Evolutionary conservation across 1,140 invertebrate species (phyloP).

Genomic region (Eupeodes corollae): DNA sequence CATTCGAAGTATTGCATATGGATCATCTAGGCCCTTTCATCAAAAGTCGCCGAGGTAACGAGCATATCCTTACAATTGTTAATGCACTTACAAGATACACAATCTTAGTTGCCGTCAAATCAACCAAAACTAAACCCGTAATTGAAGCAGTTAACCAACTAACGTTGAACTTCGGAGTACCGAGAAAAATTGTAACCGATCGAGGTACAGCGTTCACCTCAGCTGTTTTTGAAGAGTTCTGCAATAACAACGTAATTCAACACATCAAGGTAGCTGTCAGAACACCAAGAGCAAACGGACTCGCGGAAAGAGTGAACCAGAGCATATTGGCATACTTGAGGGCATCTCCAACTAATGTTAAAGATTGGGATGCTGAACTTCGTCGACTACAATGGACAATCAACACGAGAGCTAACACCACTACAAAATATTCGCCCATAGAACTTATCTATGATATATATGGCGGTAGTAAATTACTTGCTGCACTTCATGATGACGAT

Average conservation of each 20-base stretch:
- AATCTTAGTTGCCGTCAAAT: conserved; percentile 10
- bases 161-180: conserved; percentile 7
- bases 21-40: conserved; percentile 4
- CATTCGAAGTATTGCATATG: background rate
- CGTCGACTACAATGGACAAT: background rate
- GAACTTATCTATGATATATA: background rate
- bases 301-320: conserved; percentile 13
- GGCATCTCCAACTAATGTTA: background rate
- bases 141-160: conserved; percentile 6
- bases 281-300: conserved; percentile 22
- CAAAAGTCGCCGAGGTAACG: background rate
- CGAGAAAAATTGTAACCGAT: conserved; percentile 23
- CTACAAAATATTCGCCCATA: background rate
- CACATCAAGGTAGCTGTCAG: conserved; percentile 23
- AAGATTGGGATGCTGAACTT: background rate
- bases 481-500: background rate
- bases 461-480: background rate
- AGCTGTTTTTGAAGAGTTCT: conserved; percentile 17
- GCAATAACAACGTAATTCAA: conserved; percentile 14
- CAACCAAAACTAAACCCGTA: conserved; percentile 12
- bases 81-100: conserved; percentile 3
- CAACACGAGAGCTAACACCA: background rate
- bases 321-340: conserved; percentile 2
- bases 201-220: conserved; percentile 25
- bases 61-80: background rate